Conservation (phyloP, 2,113 vertebrate species). For the Vulpes lagopus region DNA sequence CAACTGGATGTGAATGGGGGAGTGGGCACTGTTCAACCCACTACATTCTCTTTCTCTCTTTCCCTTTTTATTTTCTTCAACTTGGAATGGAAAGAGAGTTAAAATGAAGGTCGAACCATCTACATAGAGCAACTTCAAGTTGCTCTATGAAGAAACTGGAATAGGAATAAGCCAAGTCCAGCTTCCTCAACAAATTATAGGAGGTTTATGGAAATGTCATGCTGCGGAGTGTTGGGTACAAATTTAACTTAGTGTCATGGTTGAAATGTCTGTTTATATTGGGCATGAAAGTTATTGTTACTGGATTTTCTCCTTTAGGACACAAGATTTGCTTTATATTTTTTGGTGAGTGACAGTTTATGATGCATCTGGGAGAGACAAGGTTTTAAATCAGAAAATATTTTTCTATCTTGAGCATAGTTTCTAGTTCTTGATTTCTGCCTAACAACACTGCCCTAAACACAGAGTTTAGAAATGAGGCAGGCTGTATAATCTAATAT, state of each 20-base stretch:
- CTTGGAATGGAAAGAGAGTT: not conserved
- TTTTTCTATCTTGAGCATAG: not conserved
- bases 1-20: not conserved
- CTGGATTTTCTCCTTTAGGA: not conserved
- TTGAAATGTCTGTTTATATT: not conserved
- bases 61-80: not conserved
- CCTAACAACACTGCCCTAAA: not conserved
- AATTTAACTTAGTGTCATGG: not conserved
- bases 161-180: not conserved
- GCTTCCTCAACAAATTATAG: not conserved
- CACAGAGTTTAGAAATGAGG: not conserved
- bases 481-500: not conserved
- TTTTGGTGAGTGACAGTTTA: not conserved
- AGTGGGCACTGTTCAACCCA: not conserved
- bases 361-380: not conserved
- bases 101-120: not conserved
- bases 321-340: not conserved
- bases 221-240: not conserved
- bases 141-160: not conserved
- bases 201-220: not conserved
- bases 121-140: not conserved
- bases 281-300: not conserved
- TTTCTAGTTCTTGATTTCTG: constrained; percentile 22
- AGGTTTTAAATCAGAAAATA: not conserved
- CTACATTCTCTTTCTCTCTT: not conserved